Base-by-base conservation (phyloP, 2,113 vertebrate species). In the Oryzias curvinotus region DNA sequence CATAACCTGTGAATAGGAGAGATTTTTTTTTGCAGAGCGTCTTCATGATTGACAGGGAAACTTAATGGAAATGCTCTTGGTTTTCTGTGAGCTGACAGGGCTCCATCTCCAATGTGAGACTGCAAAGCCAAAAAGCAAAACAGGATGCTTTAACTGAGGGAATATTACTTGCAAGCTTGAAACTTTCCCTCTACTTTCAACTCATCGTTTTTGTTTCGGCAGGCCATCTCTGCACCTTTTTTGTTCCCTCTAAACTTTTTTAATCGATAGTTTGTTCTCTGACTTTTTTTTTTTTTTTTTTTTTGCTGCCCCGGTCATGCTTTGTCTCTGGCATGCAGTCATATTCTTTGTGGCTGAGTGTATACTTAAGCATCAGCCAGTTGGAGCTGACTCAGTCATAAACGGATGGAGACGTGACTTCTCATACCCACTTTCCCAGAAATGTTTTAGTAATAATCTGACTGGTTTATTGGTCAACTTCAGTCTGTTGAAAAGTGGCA, bases 1-100 rank as follows among this genome's bases (percentile, higher is more conserved):
- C 62, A 47, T 87, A 84, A 88, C 73, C 77, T 69, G 65, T 62
- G 57, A 78, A 52, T 54, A 69, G 62, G 57, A 78, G 59, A 41
- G 36, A 21, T 41, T 75, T 87, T 71, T 76, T 47, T 43, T 25
- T 55, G 72, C 7, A 65, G 68, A 23, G n/a, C 21, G 7, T 71
- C 7, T 19, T 36, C 14, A 1, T 90, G 90, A 91, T 85, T 87
- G 89, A 90, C 89, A 78, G 79, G 70, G 66, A 70, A 78, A 68
- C 55, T 47, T 73, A 68, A 63, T 62, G 82, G 68, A 89, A 80
- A 57, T 19, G 30, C 46, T 80, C 75, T 51, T 71, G 41, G 44
- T 68, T 68, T 69, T 57, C 72, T 47, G 58, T 68, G 60, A 54
- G 70, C 71, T 62, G 66, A 57, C 53, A 54, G 54, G 44, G 46